These are phyloP conservation scores for Steinernema feltiae DNA, from an alignment of 1,140 invertebrate genomes.

Conservation along the genomic window DNA sequence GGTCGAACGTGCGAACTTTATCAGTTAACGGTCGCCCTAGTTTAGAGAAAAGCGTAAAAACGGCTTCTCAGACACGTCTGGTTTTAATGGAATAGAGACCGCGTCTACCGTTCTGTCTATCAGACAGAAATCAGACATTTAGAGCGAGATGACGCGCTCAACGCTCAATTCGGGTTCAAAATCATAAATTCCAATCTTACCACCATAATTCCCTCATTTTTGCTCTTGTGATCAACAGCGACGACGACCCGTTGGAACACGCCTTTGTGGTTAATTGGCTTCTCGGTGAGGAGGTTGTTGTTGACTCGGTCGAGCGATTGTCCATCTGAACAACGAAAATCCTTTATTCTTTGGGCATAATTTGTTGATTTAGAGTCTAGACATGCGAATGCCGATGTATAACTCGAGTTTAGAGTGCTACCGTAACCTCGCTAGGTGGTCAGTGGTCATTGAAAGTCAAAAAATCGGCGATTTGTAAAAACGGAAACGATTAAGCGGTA, in stretches of 20 bases:
- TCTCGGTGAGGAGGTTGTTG: conserved; percentile 4
- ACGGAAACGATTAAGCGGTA: too few species aligned
- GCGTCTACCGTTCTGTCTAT: too few species aligned
- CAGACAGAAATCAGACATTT: too few species aligned
- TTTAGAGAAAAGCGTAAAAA: too few species aligned
- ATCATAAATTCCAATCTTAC: neutral
- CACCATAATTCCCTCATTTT: neutral
- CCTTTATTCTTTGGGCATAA: neutral
- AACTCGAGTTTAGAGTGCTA: too few species aligned
- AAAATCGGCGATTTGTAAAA: too few species aligned
- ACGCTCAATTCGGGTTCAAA: neutral
- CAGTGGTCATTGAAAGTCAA: too few species aligned
- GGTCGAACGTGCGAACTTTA: too few species aligned
- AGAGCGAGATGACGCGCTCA: neutral
- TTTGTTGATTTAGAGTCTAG: neutral
- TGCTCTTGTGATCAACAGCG: neutral
- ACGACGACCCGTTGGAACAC: neutral
- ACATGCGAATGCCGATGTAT: neutral
- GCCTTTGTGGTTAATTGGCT: neutral
- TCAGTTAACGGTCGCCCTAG: too few species aligned
- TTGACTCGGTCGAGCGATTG: conserved; percentile 2
- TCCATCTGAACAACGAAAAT: neutral
- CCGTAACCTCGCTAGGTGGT: too few species aligned
- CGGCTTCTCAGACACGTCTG: too few species aligned
- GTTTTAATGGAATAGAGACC: too few species aligned